Evolutionary conservation across 2,888 invertebrate genomes (phyloP), one percentile per base, ranked within the genome.

Genomic region (Sinelater perroti): DNA sequence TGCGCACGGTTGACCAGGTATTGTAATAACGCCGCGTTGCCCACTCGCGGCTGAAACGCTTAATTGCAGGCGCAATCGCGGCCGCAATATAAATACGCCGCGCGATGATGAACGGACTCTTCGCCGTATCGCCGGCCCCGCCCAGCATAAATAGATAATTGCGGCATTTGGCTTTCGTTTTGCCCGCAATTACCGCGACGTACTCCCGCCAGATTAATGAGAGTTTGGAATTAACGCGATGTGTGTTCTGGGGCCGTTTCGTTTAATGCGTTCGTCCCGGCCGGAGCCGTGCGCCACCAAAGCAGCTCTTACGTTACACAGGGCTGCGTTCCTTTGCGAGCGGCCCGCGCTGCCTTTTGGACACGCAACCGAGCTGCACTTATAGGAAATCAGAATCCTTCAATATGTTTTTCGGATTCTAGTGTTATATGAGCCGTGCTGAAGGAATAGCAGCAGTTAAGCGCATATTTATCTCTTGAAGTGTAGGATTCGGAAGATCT

Each of bases 151-250:
- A 61, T 64, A 64, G 65, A 67, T 67, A 64, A 67, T 66, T 62
- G 60, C 67, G 64, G 63, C 67, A 61, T 67, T 69, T 65, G 61
- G 65, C 66, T 67, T 68, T 67, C 65, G 59, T 68, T 67, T 69
- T 69, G 64, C 62, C 47, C 56, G 68, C 62, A 65, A 67, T 64
- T 67, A 64, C 60, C 56, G 53, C 44, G 44, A 44, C 52, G 59
- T 56, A 51, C 47, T 47, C 28, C 35, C 50, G 56, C 56, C 60
- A 57, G 60, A 63, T 66, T 66, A 66, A 64, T 64, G 61, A 45
- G 62, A 61, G 60, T 63, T 55, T 46, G 56, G 56, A 64, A 63
- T 63, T 63, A 64, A 63, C 63, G 65, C 26, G 38, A 58, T 53
- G 47, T 60, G 53, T 36, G 46, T 56, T 56, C 53, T 33, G 14